Conservation (phyloP, 2,113 vertebrate genomes). For the Stigmatopora nigra region DNA sequence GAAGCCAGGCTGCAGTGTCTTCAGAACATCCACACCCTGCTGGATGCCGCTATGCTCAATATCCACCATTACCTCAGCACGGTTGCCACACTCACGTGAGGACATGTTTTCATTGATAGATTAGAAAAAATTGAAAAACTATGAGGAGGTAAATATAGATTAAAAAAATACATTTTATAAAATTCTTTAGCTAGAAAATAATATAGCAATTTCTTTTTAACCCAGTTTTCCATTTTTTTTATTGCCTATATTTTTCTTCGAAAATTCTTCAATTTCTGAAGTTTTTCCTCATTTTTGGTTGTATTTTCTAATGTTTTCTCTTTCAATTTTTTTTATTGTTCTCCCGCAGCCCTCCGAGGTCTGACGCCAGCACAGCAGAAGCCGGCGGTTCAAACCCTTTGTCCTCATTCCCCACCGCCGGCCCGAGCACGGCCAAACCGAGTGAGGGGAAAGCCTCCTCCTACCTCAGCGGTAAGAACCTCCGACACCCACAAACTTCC, state of each 20-base stretch:
- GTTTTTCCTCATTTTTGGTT: too few relatives aligned
- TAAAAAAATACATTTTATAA: too few relatives aligned
- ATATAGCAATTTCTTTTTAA: too few relatives aligned
- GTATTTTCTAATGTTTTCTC: too few relatives aligned
- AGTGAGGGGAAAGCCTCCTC: constrained; percentile 31
- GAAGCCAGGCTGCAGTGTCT: constrained; percentile 89
- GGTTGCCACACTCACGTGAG: constrained; percentile 77
- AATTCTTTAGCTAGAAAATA: too few relatives aligned
- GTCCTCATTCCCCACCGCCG: constrained; percentile 30
- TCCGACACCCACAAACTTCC: neutral
- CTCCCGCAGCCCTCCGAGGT: constrained; percentile 60
- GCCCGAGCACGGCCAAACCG: constrained; percentile 20
- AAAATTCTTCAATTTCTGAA: too few relatives aligned
- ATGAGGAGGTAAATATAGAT: too few relatives aligned
- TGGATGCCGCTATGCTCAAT: constrained; percentile 92
- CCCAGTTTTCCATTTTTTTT: too few relatives aligned
- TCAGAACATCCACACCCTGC: constrained; percentile 90
- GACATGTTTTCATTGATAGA: neutral
- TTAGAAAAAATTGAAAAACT: too few relatives aligned
- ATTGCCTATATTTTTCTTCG: too few relatives aligned
- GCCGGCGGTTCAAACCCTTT: constrained; percentile 18
- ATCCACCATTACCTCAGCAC: constrained; percentile 94
- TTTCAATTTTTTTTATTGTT: neutral
- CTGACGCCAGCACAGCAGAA: constrained; percentile 40
- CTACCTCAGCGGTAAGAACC: constrained; percentile 46